Conservation (phyloP, 2,113 vertebrate genomes). For the Pituophis catenifer region DNA sequence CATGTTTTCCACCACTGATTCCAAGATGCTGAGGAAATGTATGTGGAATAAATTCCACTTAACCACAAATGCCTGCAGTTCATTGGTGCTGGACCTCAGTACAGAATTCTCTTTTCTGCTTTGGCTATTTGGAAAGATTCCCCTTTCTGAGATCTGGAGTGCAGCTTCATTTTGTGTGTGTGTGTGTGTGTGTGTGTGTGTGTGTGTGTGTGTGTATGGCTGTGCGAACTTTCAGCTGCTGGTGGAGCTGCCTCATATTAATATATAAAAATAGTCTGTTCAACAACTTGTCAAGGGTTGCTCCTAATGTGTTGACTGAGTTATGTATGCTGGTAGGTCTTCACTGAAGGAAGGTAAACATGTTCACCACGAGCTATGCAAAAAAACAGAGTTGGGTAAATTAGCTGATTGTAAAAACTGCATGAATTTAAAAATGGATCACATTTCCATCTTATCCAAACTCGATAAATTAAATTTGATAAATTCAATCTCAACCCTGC, state of each 20-base stretch:
- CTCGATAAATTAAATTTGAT: no score
- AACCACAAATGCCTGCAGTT: constrained; percentile 34
- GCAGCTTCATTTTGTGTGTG: not conserved
- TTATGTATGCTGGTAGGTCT: not conserved
- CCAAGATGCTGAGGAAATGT: constrained; percentile 27
- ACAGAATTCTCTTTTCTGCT: constrained; percentile 20
- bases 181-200: not conserved
- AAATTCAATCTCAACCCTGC: no score
- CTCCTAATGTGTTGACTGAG: not conserved
- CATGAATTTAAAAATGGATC: not conserved
- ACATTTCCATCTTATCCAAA: not conserved
- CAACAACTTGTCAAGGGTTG: not conserved
- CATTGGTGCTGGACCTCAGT: constrained; percentile 24
- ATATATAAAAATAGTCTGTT: constrained; percentile 10
- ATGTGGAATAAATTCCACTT: constrained; percentile 1
- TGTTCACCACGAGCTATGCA: not conserved
- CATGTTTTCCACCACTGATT: constrained; percentile 34
- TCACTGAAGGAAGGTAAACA: not conserved
- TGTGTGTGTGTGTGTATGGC: not conserved
- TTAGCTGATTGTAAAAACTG: not conserved
- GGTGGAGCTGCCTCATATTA: not conserved
- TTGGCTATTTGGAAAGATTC: constrained; percentile 41
- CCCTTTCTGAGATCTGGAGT: not conserved
- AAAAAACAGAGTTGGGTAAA: not conserved
- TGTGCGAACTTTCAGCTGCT: not conserved